Percentiles rank a stretch among this genome's conserved stretches.
Evolutionary conservation across 2,888 invertebrate species (phyloP).

Genomic region (Erebia aethiops): DNA sequence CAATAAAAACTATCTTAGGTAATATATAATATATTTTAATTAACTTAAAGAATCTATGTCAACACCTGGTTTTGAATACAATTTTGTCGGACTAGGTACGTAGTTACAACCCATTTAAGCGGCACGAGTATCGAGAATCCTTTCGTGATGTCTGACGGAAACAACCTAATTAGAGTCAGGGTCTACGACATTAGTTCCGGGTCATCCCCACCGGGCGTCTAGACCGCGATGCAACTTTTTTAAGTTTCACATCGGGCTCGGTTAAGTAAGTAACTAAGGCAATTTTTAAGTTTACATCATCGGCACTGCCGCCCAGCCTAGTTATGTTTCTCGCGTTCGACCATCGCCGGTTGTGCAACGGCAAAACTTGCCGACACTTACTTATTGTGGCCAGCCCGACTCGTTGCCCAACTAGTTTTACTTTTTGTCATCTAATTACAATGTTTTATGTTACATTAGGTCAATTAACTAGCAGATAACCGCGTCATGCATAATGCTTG

Average conservation of each 20-base stretch:
- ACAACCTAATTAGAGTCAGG: conserved; percentile 25
- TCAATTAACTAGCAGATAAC: conserved; percentile 44
- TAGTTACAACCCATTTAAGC: conserved; percentile 2
- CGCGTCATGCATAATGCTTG: neutral
- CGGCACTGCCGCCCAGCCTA: conserved; percentile 76
- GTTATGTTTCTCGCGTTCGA: conserved; percentile 82
- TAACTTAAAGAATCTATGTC: conserved; percentile 8
- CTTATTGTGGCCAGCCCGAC: conserved; percentile 75
- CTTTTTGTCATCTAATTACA: conserved; percentile 77
- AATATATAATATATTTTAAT: neutral
- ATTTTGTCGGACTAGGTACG: neutral
- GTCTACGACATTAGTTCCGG: conserved; percentile 60
- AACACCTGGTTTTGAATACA: neutral
- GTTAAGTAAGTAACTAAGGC: conserved; percentile 80
- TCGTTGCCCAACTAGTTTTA: conserved; percentile 76
- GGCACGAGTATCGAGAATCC: conserved; percentile 13
- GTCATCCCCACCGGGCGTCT: conserved; percentile 61
- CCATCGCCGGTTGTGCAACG: conserved; percentile 79
- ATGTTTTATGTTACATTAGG: conserved; percentile 68
- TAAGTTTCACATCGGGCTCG: conserved; percentile 73
- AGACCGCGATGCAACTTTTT: conserved; percentile 65
- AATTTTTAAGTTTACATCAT: conserved; percentile 83
- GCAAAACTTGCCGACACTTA: conserved; percentile 76
- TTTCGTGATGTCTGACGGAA: conserved; percentile 16
- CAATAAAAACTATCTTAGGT: no score